Percentiles rank a stretch among this genome's conserved stretches.
Evolutionary conservation across 2,113 vertebrate genomes (phyloP).

Genomic region (Siphamia tubifer): DNA sequence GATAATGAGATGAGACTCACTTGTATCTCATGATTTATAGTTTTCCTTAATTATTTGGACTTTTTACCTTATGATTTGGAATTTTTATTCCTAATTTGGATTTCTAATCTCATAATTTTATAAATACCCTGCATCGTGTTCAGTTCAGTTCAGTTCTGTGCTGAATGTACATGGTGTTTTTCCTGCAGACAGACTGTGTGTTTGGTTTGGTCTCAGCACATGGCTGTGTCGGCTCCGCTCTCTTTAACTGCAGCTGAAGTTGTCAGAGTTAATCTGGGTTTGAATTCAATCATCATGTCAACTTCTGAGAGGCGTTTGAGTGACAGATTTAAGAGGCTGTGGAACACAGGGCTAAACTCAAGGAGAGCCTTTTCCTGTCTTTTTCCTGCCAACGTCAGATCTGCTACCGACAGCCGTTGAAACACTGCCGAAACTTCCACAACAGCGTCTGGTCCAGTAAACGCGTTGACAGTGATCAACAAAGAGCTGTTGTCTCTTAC

Average conservation of each 20-base stretch:
- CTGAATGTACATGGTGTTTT: not conserved
- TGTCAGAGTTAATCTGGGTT: slow-evolving; percentile 76
- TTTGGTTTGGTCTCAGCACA: slow-evolving; percentile 44
- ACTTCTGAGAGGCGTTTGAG: slow-evolving; percentile 74
- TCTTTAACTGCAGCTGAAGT: slow-evolving; percentile 71
- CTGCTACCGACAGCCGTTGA: slow-evolving; percentile 60
- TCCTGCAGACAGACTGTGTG: slow-evolving; percentile 36
- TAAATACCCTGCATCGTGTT: slow-evolving; percentile 26
- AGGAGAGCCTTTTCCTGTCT: slow-evolving; percentile 64
- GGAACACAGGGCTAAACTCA: slow-evolving; percentile 75
- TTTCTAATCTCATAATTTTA: too few species aligned
- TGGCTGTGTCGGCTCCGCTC: slow-evolving; percentile 65
- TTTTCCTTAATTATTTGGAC: too few species aligned
- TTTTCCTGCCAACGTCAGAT: slow-evolving; percentile 69
- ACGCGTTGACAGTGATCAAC: slow-evolving; percentile 82
- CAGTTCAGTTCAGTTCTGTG: slow-evolving; percentile 17
- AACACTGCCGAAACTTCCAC: slow-evolving; percentile 73
- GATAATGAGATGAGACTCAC: too few species aligned
- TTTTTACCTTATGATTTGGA: too few species aligned
- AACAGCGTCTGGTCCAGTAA: slow-evolving; percentile 79
- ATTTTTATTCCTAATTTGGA: too few species aligned
- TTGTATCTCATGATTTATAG: too few species aligned
- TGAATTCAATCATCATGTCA: slow-evolving; percentile 81
- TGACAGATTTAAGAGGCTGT: slow-evolving; percentile 77
- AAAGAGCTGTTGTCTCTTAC: slow-evolving; percentile 79